Evolutionary conservation across 2,797 vertebrate species (phyloP), one percentile per base, ranked within the genome.

Genomic region (Scolopax rusticola): DNA sequence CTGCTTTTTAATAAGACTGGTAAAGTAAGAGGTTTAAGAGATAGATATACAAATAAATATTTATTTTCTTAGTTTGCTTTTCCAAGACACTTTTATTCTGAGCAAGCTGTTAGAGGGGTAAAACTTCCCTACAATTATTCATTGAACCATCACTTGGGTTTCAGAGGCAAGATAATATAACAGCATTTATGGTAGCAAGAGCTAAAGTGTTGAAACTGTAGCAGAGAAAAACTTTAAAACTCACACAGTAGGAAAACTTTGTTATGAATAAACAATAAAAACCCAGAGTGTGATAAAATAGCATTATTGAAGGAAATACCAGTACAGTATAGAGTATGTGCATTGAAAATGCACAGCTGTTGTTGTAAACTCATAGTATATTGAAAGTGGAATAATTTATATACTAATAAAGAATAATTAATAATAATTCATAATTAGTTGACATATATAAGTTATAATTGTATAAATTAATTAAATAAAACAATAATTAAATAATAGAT

Each of bases 251-350:
- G 47, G 28, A 88, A 92, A 90, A 69, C 50, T 77, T 96, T 51
- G 45, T 94, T 93, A 81, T 77, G 85, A 90, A 95, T 38, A 74
- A 93, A 91, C 69, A 92, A 36, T 17, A 91, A 85, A 96, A 94
- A 89, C 17, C 28, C 33, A 14, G 20, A 68, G 21, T 12, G 15
- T 13, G 33, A 79, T 47, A 12, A 63, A 88, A 87, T 8, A 32
- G 7, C 5, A 9, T 51, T 75, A 7, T 6, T 89, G 25, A 64
- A 76, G 30, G 53, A 82, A 85, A 54, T 27, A 36, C 56, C 47
- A 88, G 32, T 85, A 30, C 82, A 60, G 15, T 23, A 23, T 3
- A 41, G 41, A 41, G 6, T 16, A 41, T 27, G 14, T 14, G 8
- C 27, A 23, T 27, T 79, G 40, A 85, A 87, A 90, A 89, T 15